Percentiles rank a stretch among this genome's conserved stretches.
Conservation (phyloP, 2,797 vertebrate genomes). For the Benthosema pterotum region DNA sequence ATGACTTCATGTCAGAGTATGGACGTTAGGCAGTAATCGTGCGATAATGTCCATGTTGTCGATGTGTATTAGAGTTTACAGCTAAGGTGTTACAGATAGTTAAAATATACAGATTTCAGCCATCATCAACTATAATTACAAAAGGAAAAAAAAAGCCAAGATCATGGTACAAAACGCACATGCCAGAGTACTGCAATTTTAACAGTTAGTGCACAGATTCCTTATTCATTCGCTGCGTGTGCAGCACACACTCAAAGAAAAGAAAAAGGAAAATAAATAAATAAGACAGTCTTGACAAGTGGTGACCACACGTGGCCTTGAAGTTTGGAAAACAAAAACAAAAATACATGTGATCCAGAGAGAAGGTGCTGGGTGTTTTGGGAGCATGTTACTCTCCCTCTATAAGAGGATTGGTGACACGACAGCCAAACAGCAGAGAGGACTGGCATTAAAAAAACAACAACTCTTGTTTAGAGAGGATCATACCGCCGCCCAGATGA, state of each 20-base stretch:
- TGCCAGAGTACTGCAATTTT: conserved; percentile 33
- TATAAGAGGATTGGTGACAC: conserved; percentile 61
- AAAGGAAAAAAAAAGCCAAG: conserved; percentile 14
- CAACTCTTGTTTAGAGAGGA: conserved; percentile 74
- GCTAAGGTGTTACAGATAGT: conserved; percentile 22
- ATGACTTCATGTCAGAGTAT: conserved; percentile 4
- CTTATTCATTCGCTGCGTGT: conserved; percentile 1
- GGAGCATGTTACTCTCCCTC: conserved; percentile 36
- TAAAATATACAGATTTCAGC: neutral
- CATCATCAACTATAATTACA: neutral
- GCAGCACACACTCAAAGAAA: conserved; percentile 8
- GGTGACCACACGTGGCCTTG: conserved; percentile 69
- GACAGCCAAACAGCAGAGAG: conserved; percentile 87
- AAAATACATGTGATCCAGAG: conserved; percentile 56
- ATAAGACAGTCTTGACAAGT: conserved; percentile 47
- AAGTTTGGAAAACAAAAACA: conserved; percentile 13
- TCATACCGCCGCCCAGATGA: conserved; percentile 94
- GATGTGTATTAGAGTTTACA: conserved; percentile 2
- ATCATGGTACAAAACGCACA: conserved; percentile 26
- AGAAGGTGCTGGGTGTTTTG: conserved; percentile 61
- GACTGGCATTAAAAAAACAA: conserved; percentile 77
- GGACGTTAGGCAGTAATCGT: conserved; percentile 1
- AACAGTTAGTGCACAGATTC: conserved; percentile 8
- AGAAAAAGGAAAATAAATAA: conserved; percentile 8
- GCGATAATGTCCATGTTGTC: neutral